phyloP scores from a whole-genome alignment of 2,888 invertebrate species.

The Selenia dentaria region DNA sequence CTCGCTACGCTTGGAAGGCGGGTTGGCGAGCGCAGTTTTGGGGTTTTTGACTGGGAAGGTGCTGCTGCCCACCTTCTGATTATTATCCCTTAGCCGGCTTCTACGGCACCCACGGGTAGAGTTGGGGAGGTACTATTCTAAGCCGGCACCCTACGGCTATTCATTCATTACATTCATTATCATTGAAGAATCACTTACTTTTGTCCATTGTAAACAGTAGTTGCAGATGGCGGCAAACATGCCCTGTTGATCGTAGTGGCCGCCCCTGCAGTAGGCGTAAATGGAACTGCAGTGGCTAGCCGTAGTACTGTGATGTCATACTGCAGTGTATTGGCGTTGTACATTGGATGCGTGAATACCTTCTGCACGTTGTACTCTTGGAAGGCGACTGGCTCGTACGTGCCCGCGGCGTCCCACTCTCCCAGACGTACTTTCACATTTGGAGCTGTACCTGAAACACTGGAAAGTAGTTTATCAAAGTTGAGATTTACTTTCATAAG shows the following conservation, averaged over 20 bases:
- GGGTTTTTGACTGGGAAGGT: too few species aligned
- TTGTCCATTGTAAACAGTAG: slow-evolving; percentile 73
- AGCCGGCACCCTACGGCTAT: too few species aligned
- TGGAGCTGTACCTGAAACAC: slow-evolving; percentile 74
- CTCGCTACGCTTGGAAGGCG: too few species aligned
- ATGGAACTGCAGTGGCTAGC: slow-evolving; percentile 84
- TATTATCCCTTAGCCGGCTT: too few species aligned
- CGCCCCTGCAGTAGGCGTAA: slow-evolving; percentile 71
- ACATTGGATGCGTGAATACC: slow-evolving; percentile 87
- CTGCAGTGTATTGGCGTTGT: slow-evolving; percentile 88
- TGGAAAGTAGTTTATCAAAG: too few species aligned
- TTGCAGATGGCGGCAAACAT: slow-evolving; percentile 81
- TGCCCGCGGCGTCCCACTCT: slow-evolving; percentile 89
- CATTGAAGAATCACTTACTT: too few species aligned
- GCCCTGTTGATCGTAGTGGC: slow-evolving; percentile 85
- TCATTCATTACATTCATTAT: too few species aligned
- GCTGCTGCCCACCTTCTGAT: too few species aligned
- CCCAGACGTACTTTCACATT: slow-evolving; percentile 89
- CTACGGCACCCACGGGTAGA: too few species aligned
- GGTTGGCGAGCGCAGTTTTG: too few species aligned
- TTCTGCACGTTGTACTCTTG: slow-evolving; percentile 85
- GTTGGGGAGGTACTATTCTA: too few species aligned
- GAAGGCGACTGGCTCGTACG: slow-evolving; percentile 86
- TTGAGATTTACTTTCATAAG: too few species aligned
- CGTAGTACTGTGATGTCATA: slow-evolving; percentile 93